Evolutionary conservation across 2,797 vertebrate species (phyloP), one percentile per base, ranked within the genome.

Genomic region (Sarcoramphus papa): DNA sequence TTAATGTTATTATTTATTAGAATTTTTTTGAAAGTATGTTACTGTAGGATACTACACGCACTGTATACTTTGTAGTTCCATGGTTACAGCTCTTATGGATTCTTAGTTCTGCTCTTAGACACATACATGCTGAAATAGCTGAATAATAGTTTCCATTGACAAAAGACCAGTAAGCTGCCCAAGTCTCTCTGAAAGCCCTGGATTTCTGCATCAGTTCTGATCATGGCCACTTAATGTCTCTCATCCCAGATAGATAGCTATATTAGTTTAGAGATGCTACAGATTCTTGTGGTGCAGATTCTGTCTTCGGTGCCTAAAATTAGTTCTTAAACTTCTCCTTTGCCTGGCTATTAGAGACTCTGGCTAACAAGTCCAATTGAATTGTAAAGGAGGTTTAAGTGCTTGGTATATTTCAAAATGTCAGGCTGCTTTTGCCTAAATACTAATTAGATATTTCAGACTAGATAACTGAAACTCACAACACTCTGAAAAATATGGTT

Each of bases 21-120:
- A 6, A 30, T 59, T 40, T 68, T 76, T 67, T 72, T 53, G 7
- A 1, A 67, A 50, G 5, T 76, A 21, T 45, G 3, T 33, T 68
- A 47, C 5, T 1, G 0, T 9, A 60, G 5, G 4, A 64, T 56
- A 35, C 21, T 67, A 33, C 6, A 37, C 23, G 3, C n/a, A 12
- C 37, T 12, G 5, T 16, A 60, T 25, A 4, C 11, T 63, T 59
- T 53, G 19, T 31, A 70, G 18, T 53, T 45, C 28, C 21, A 27
- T 45, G 4, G 14, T 25, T 76, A 47, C 14, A 67, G 19, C 12
- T 93, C 11, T 76, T 54, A 53, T 3, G 17, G 30, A 18, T 79
- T 79, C 47, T 65, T 51, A 45, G 22, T 75, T 84, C 43, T 79
- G 23, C 24, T 92, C 8, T 69, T 81, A 51, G 30, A 40, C 18